Conservation (phyloP, 2,888 invertebrate genomes). For the Halocaridina rubra region DNA sequence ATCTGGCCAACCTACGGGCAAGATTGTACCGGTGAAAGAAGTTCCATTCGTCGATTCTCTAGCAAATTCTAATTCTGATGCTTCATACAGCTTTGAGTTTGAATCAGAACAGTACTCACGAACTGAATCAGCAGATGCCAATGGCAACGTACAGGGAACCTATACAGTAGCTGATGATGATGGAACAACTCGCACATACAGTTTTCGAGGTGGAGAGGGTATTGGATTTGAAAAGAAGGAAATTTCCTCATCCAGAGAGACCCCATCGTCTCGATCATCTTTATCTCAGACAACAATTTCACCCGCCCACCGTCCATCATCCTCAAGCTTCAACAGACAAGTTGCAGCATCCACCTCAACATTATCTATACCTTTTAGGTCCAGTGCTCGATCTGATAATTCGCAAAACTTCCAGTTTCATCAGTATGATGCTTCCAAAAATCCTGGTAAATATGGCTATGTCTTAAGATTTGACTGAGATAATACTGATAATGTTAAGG, state of each 20-base stretch:
- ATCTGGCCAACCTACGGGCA: conserved; percentile 43
- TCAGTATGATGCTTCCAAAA: too few relatives aligned
- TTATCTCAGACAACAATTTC: not conserved
- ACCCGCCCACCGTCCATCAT: not conserved
- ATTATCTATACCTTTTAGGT: too few relatives aligned
- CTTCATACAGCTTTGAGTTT: conserved; percentile 60
- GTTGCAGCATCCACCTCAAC: too few relatives aligned
- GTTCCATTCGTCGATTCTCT: conserved; percentile 48
- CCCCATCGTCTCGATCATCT: not conserved
- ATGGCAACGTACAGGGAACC: conserved; percentile 58
- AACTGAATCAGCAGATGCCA: conserved; percentile 56
- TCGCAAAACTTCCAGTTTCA: too few relatives aligned
- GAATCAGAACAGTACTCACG: conserved; percentile 59
- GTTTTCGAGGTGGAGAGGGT: conserved; percentile 50
- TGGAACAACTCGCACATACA: conserved; percentile 40
- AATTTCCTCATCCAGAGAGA: conserved; percentile 25
- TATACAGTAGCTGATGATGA: conserved; percentile 53
- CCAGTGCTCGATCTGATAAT: too few relatives aligned
- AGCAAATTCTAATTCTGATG: conserved; percentile 51
- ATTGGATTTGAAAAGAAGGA: conserved; percentile 57
- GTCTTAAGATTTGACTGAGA: too few relatives aligned
- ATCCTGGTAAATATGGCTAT: too few relatives aligned
- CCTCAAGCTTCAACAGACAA: too few relatives aligned
- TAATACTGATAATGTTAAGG: too few relatives aligned
- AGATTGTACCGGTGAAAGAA: conserved; percentile 31